Evolutionary conservation across 2,888 invertebrate genomes (phyloP), one percentile per base, ranked within the genome.

Genomic region (Cistogaster globosa): DNA sequence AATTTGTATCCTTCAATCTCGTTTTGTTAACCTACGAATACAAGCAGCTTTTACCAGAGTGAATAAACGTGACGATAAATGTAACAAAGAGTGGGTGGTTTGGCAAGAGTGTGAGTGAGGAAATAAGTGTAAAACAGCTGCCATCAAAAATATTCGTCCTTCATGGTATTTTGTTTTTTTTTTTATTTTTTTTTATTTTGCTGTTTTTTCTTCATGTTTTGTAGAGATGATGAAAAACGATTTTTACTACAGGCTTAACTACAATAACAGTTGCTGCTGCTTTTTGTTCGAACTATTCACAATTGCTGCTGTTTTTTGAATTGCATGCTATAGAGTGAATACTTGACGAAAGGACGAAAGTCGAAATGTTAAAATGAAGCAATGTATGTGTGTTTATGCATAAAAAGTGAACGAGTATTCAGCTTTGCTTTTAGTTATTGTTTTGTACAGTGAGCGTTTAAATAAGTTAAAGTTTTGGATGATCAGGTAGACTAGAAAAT

Each of bases 71-170:
- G 42, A 63, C 14, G 57, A 20, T 63, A 45, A 53, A 22, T 55
- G 48, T n/a, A 45, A 16, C 12, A 20, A 8, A 53, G 20, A 9
- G 51, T 18, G 51, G 51, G 2, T 20, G 51, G 51, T 18, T 51
- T 2, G 32, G 8, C 32, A 32, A 32, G 51, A n/a, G n/a, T 3
- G 16, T 0, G 16, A 6, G 38, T n/a, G 65, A n/a, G 51, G 48
- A 38, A 53, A 20, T 65, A 57, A 77, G 72, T 74, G 55, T 74
- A 74, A 84, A 84, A 55, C 83, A 86, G 81, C 77, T 86, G 86
- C 86, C 86, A 86, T 84, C 84, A 84, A 86, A 83, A 77, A 78
- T 80, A 83, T 86, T 78, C 86, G 86, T 86, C 86, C 86, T 86
- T 86, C 86, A 86, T 86, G 86, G 72, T 53, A 76, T 68, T 85